Evolutionary conservation across 2,797 vertebrate species (phyloP).

Genomic region (Syncerus caffer): DNA sequence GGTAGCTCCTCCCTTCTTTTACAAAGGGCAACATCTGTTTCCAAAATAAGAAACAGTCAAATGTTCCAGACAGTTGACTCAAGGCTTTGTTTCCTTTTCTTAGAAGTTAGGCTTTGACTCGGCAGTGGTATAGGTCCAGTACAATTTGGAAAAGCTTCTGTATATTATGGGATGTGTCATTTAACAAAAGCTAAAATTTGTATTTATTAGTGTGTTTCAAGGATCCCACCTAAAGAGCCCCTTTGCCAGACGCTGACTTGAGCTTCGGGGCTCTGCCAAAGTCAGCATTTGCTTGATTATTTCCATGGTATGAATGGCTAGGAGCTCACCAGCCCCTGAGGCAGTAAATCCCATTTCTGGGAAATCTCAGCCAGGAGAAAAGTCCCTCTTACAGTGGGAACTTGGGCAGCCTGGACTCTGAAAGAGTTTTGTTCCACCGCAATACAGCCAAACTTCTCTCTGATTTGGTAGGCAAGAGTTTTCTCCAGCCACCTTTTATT

Average conservation of each 20-base stretch:
- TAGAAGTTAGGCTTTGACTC: neutral
- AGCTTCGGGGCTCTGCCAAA: neutral
- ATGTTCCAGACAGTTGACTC: neutral
- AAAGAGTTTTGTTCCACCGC: neutral
- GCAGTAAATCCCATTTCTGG: neutral
- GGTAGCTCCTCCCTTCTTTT: neutral
- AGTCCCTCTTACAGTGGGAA: neutral
- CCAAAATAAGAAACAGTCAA: neutral
- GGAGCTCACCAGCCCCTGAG: neutral
- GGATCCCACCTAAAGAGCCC: neutral
- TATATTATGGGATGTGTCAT: neutral
- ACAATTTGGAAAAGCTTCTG: neutral
- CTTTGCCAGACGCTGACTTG: neutral
- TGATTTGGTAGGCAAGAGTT: neutral
- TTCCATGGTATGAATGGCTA: neutral
- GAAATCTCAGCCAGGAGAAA: neutral
- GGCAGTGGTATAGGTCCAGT: neutral
- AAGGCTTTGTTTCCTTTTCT: neutral
- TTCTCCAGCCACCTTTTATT: neutral
- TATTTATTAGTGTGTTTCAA: neutral
- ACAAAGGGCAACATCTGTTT: neutral
- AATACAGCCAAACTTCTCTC: neutral
- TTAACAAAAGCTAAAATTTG: neutral
- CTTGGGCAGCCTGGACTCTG: neutral
- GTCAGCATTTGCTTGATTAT: neutral